These are phyloP conservation scores for Drosophila erecta DNA, from an alignment of 1,140 invertebrate species.

Conservation along the genomic window DNA sequence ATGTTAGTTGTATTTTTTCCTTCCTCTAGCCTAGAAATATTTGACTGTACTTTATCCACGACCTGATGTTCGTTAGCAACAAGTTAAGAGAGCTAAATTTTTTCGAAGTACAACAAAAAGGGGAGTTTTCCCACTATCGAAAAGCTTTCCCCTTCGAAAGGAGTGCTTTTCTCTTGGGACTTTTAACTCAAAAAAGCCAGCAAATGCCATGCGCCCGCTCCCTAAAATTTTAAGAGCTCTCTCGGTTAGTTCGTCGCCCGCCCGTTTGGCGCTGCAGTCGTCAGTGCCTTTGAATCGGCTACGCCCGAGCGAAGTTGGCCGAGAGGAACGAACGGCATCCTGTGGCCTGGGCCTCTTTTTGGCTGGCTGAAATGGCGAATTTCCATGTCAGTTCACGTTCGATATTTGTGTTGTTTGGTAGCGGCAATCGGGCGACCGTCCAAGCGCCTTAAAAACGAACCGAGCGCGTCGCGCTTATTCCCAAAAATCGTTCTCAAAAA, in stretches of 20 bases:
- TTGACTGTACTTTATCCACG: neutral
- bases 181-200: neutral
- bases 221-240: neutral
- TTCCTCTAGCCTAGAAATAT: neutral
- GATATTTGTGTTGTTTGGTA: constrained; percentile 84
- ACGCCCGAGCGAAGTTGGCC: constrained; percentile 12
- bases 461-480: constrained; percentile 61
- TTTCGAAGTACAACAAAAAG: constrained; percentile 1
- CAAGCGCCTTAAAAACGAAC: constrained; percentile 27
- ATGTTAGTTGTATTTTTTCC: too few species aligned
- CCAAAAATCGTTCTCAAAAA: constrained; percentile 29
- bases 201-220: constrained; percentile 50
- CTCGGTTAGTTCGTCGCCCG: constrained; percentile 23
- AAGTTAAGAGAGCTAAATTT: constrained; percentile 11
- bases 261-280: constrained; percentile 53
- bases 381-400: constrained; percentile 80
- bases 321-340: constrained; percentile 38
- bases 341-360: constrained; percentile 59
- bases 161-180: neutral
- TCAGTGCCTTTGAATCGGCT: constrained; percentile 7
- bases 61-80: constrained; percentile 15
- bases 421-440: constrained; percentile 61
- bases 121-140: constrained; percentile 21
- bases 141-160: neutral
- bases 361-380: constrained; percentile 54